Conservation (phyloP, 2,797 vertebrate species). For the Falco novaeseelandiae region DNA sequence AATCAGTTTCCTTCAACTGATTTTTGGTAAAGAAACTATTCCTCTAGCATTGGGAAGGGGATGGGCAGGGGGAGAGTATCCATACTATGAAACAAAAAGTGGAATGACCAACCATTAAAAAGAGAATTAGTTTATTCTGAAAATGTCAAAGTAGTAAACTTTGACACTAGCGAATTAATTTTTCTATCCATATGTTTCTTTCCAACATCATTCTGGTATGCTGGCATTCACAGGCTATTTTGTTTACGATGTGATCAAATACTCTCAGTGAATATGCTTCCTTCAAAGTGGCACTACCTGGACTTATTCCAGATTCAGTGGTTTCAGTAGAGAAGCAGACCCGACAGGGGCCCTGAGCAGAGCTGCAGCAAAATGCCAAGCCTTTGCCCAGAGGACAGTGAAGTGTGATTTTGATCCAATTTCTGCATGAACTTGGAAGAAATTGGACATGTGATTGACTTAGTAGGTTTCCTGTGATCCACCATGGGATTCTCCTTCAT, state of each 20-base stretch:
- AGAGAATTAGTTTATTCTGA: neutral
- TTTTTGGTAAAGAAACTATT: neutral
- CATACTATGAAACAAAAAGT: neutral
- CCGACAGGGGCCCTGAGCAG: neutral
- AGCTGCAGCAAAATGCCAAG: neutral
- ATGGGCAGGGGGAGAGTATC: neutral
- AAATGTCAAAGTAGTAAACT: neutral
- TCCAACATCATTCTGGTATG: conserved; percentile 40
- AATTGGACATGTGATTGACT: neutral
- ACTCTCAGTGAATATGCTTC: neutral
- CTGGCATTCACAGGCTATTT: conserved; percentile 18
- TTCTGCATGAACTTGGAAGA: neutral
- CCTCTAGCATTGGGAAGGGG: neutral
- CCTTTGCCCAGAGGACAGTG: neutral
- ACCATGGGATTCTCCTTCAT: neutral
- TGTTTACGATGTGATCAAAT: conserved; percentile 35
- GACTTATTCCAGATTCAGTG: neutral
- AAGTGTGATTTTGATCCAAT: neutral
- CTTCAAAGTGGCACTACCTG: conserved; percentile 29
- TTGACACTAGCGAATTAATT: conserved; percentile 6
- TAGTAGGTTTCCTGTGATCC: neutral
- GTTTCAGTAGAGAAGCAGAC: neutral
- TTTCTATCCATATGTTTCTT: conserved; percentile 52
- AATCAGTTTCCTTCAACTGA: neutral
- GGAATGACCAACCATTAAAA: neutral